phyloP scores from a whole-genome alignment of 2,888 invertebrate species.

The Microplitis manilae region DNA sequence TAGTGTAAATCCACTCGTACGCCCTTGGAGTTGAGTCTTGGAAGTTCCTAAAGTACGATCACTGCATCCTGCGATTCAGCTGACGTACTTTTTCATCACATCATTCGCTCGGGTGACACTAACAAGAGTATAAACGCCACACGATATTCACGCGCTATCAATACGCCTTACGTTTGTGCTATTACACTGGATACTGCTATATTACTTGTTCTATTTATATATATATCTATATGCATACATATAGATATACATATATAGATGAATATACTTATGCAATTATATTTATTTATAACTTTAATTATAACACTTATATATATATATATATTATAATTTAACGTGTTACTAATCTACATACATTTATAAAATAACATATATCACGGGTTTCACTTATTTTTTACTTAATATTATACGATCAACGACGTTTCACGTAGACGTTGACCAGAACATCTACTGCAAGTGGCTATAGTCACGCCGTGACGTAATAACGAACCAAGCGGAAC shows the following conservation, averaged over 20 bases:
- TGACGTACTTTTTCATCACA: conserved; percentile 14
- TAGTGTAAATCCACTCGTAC: conserved; percentile 37
- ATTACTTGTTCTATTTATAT: not conserved
- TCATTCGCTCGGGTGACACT: conserved; percentile 29
- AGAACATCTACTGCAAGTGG: conserved; percentile 33
- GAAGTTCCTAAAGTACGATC: conserved; percentile 21
- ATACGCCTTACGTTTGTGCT: not conserved
- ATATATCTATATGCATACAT: no score
- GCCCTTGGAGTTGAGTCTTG: conserved; percentile 32
- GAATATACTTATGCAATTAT: no score
- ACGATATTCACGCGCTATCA: not conserved
- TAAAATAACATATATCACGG: conserved; percentile 34
- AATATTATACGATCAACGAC: conserved; percentile 20
- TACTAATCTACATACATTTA: conserved; percentile 30
- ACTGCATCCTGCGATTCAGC: conserved; percentile 40
- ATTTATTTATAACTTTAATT: not conserved
- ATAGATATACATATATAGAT: no score
- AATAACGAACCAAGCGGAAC: conserved; percentile 40
- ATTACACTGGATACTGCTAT: not conserved
- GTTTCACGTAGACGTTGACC: conserved; percentile 33
- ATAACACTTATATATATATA: not conserved
- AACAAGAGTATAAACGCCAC: not conserved
- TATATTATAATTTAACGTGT: not conserved
- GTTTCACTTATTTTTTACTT: conserved; percentile 36
- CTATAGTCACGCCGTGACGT: conserved; percentile 52